phyloP scores from a whole-genome alignment of 1,140 invertebrate species.

The Drosophila guanche region DNA sequence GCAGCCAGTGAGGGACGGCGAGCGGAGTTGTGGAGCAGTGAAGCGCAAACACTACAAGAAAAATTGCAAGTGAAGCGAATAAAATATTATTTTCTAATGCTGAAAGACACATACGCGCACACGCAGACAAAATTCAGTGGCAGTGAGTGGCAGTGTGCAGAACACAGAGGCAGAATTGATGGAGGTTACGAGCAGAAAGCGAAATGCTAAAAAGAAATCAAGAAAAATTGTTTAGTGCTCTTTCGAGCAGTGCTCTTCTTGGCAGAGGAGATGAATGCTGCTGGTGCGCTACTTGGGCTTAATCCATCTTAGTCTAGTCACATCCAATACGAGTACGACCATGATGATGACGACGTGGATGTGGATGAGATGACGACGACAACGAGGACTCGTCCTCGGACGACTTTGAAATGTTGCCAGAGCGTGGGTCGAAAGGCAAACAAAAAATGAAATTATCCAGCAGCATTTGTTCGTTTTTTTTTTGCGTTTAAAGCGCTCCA shows the following conservation, averaged over 20 bases:
- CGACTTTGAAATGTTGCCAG: constrained; percentile 67
- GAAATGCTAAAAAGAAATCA: constrained; percentile 63
- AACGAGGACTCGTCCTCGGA: constrained; percentile 31
- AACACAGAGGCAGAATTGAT: constrained; percentile 20
- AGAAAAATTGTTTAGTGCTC: constrained; percentile 75
- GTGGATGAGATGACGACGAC: constrained; percentile 32
- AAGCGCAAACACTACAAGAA: constrained; percentile 80
- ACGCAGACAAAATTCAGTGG: constrained; percentile 29
- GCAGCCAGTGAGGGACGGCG: constrained; percentile 15
- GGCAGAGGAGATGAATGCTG: constrained; percentile 32
- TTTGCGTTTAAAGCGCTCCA: constrained; percentile 27
- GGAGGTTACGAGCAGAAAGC: constrained; percentile 30
- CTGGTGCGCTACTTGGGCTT: constrained; percentile 67
- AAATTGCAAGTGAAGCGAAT: constrained; percentile 81
- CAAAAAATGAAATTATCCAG: constrained; percentile 79
- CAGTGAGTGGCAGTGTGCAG: constrained; percentile 6
- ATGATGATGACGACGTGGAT: constrained; percentile 17
- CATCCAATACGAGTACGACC: constrained; percentile 29
- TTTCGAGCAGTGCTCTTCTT: constrained; percentile 17
- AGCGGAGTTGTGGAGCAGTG: constrained; percentile 26
- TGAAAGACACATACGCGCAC: constrained; percentile 57
- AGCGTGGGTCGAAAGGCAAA: constrained; percentile 61
- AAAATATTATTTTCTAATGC: constrained; percentile 83
- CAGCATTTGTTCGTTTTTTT: constrained; percentile 66
- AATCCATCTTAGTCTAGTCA: constrained; percentile 82